These are phyloP conservation scores for Halocaridina rubra DNA, from an alignment of 2,888 invertebrate genomes.

Conservation along the genomic window DNA sequence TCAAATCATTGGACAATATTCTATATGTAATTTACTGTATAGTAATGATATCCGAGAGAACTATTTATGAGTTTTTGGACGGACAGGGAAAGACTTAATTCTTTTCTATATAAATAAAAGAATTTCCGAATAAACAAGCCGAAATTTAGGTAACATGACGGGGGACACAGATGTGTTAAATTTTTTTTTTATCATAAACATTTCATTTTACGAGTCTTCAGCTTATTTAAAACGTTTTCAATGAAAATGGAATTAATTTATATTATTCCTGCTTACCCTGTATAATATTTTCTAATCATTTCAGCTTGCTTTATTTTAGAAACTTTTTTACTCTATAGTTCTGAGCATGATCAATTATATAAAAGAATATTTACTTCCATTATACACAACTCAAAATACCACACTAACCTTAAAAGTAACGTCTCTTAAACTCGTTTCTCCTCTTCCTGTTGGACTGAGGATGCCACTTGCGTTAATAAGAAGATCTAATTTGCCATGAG, in stretches of 20 bases:
- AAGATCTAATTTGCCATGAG: slow-evolving; percentile 54
- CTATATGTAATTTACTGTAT: too few relatives aligned
- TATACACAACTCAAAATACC: neutral
- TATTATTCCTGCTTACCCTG: neutral
- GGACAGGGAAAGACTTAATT: too few relatives aligned
- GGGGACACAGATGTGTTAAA: too few relatives aligned
- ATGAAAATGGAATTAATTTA: neutral
- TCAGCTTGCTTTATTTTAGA: neutral
- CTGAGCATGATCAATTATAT: neutral
- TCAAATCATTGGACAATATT: too few relatives aligned
- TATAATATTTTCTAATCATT: neutral
- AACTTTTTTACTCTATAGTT: neutral
- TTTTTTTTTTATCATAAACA: too few relatives aligned
- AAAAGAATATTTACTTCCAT: neutral
- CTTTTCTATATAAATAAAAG: too few relatives aligned
- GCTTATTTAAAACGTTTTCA: too few relatives aligned
- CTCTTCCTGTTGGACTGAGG: slow-evolving; percentile 62
- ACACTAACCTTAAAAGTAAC: slow-evolving; percentile 39
- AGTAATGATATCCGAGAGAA: too few relatives aligned
- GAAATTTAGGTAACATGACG: too few relatives aligned
- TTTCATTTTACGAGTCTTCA: too few relatives aligned
- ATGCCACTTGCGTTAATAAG: slow-evolving; percentile 64
- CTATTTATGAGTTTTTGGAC: too few relatives aligned
- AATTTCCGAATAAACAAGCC: too few relatives aligned
- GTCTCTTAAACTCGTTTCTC: slow-evolving; percentile 63